Evolutionary conservation across 2,113 vertebrate species (phyloP).

Genomic region (Epinephelus cyanopodus): DNA sequence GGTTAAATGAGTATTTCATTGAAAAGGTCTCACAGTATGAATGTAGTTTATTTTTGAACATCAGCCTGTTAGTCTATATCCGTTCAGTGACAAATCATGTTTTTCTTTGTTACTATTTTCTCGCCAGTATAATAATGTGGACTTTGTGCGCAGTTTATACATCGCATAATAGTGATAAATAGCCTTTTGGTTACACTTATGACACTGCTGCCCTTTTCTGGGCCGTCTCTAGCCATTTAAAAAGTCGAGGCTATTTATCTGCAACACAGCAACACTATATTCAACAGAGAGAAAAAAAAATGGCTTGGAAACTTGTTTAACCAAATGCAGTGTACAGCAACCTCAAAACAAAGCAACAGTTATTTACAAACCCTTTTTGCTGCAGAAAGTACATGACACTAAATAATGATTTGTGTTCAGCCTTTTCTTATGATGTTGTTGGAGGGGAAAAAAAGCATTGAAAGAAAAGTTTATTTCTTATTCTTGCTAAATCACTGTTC

Average conservation of each 20-base stretch:
- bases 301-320: background rate
- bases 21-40: background rate
- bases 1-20: slow-evolving; percentile 17
- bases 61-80: background rate
- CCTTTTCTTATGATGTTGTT: background rate
- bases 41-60: background rate
- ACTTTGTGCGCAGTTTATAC: background rate
- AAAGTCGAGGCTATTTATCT: slow-evolving; percentile 7
- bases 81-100: background rate
- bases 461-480: background rate
- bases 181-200: background rate
- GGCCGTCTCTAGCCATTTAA: slow-evolving; percentile 1
- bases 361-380: background rate
- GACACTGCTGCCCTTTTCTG: slow-evolving; percentile 29
- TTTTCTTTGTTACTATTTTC: background rate
- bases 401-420: background rate
- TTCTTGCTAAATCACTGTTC: background rate
- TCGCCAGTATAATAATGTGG: background rate
- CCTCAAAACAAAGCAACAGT: background rate
- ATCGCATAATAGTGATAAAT: slow-evolving; percentile 11
- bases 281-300: background rate
- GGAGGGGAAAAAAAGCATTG: background rate
- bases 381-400: background rate
- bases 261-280: background rate
- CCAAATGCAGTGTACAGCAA: background rate